Evolutionary conservation across 2,888 invertebrate genomes (phyloP).

Genomic region (Drosophila hamatofila): DNA sequence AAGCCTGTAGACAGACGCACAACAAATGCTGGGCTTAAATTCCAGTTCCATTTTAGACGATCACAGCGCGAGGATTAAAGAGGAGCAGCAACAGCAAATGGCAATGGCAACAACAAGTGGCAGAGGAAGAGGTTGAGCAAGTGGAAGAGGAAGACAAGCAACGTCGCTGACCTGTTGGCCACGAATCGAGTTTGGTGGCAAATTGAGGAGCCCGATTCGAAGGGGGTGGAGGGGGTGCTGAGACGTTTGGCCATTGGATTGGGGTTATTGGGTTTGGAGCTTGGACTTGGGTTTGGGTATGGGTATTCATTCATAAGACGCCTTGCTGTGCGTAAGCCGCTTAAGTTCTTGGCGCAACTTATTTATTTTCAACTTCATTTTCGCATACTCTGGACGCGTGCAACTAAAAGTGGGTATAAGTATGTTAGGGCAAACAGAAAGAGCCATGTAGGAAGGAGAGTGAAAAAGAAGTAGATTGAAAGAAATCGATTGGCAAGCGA

Average conservation of each 20-base stretch:
- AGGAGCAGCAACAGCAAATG: not conserved
- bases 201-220: not conserved
- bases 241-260: conserved; percentile 15
- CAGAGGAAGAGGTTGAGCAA: not conserved
- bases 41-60: conserved; percentile 69
- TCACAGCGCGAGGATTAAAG: conserved; percentile 35
- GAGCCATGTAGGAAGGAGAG: not conserved
- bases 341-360: conserved; percentile 68
- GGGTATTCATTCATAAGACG: conserved; percentile 58
- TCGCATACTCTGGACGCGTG: not conserved
- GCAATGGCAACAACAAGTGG: not conserved
- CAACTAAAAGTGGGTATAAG: not conserved
- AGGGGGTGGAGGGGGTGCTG: not conserved
- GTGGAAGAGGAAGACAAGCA: not conserved
- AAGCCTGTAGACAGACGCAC: conserved; percentile 23
- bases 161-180: conserved; percentile 50
- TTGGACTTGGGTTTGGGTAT: conserved; percentile 11
- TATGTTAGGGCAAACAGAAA: no score
- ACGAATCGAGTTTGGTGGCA: conserved; percentile 62
- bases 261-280: conserved; percentile 9
- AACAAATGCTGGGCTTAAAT: conserved; percentile 61
- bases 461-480: no score
- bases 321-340: conserved; percentile 67
- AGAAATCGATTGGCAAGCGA: no score
- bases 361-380: conserved; percentile 26